Percentiles rank a stretch among this genome's conserved stretches.
phyloP scores from a whole-genome alignment of 1,140 invertebrate genomes.

The Drosophila rhopaloa region DNA sequence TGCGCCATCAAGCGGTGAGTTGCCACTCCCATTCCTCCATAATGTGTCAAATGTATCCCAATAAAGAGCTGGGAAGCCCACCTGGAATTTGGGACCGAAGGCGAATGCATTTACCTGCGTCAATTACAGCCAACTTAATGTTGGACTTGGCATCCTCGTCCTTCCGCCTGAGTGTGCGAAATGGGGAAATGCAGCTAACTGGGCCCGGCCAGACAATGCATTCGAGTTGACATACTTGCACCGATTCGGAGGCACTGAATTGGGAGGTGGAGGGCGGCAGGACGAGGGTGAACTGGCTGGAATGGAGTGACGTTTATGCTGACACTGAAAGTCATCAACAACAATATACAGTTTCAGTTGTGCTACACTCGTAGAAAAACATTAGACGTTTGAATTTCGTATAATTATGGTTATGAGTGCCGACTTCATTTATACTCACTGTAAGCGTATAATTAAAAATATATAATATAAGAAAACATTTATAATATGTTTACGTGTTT shows the following conservation, averaged over 20 bases:
- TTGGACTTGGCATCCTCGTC: slow-evolving; percentile 43
- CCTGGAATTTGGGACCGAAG: slow-evolving; percentile 3
- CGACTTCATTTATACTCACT: too few species aligned
- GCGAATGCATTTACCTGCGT: slow-evolving; percentile 36
- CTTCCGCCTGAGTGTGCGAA: slow-evolving; percentile 4
- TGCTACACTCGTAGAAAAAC: slow-evolving; percentile 2
- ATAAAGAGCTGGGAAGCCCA: slow-evolving; percentile 4
- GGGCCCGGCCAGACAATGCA: slow-evolving; percentile 54
- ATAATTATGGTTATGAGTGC: too few species aligned
- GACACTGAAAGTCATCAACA: slow-evolving; percentile 73
- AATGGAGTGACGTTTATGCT: slow-evolving; percentile 70
- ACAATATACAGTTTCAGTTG: slow-evolving; percentile 33
- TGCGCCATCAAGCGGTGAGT: not conserved
- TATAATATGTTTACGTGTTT: too few species aligned
- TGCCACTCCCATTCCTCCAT: not conserved
- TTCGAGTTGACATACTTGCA: slow-evolving; percentile 63
- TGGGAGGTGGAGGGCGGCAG: not conserved
- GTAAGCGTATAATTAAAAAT: too few species aligned
- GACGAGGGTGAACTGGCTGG: not conserved
- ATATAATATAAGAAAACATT: too few species aligned
- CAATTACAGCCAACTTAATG: slow-evolving; percentile 46
- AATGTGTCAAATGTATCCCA: slow-evolving; percentile 17
- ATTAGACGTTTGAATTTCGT: not conserved
- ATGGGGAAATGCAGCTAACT: slow-evolving; percentile 34
- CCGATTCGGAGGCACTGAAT: slow-evolving; percentile 30